Conservation (phyloP, 2,797 vertebrate genomes). For the Distichodus sexfasciatus region DNA sequence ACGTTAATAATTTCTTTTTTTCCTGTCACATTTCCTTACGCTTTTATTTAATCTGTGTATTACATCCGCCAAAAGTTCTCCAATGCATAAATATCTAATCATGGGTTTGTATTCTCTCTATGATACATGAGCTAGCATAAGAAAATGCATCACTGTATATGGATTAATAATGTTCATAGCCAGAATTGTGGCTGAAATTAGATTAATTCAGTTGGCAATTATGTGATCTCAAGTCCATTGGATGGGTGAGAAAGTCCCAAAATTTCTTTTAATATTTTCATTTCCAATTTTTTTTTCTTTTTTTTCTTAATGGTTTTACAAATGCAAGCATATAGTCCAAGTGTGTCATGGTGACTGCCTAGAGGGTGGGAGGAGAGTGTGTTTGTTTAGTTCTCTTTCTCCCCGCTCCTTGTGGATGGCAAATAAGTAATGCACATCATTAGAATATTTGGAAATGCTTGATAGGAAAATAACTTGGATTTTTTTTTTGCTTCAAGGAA, state of each 20-base stretch:
- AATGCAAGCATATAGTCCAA: conserved; percentile 43
- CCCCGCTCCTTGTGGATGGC: too few species aligned
- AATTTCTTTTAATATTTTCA: conserved; percentile 9
- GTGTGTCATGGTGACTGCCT: conserved; percentile 2
- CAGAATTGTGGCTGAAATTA: conserved; percentile 27
- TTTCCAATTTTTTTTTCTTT: neutral
- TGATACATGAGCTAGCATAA: conserved; percentile 19
- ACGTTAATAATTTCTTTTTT: conserved; percentile 9
- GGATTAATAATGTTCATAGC: conserved; percentile 12
- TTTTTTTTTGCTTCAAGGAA: too few species aligned
- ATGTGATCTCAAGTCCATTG: conserved; percentile 12
- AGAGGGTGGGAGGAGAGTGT: neutral
- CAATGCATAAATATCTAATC: neutral
- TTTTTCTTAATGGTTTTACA: conserved; percentile 45
- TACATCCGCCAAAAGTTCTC: conserved; percentile 21
- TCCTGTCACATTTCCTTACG: neutral
- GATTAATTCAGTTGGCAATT: conserved; percentile 9
- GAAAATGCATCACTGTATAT: conserved; percentile 12
- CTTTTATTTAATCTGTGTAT: conserved; percentile 12
- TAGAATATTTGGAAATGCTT: too few species aligned
- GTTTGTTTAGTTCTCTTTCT: neutral
- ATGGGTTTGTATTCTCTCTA: conserved; percentile 8
- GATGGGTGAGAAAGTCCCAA: conserved; percentile 12
- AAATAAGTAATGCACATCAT: too few species aligned
- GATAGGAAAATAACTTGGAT: too few species aligned